phyloP scores from a whole-genome alignment of 1,140 invertebrate species.

The Aphelenchoides besseyi region DNA sequence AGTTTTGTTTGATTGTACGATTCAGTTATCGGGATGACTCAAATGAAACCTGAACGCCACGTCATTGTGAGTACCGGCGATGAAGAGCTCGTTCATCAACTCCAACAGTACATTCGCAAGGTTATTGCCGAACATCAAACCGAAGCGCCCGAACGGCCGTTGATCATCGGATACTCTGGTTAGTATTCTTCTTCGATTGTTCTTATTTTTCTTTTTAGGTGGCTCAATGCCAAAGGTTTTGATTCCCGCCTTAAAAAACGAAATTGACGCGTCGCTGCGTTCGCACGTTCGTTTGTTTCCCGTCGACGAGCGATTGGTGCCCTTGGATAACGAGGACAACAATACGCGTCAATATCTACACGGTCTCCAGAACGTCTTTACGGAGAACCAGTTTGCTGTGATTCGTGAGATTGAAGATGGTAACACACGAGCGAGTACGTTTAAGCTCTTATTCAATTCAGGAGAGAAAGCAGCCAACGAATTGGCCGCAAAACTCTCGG shows the following conservation, averaged over 20 bases:
- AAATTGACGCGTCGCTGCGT: neutral
- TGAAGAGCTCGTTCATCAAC: constrained; percentile 22
- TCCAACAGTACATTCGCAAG: constrained; percentile 21
- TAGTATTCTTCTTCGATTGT: constrained; percentile 12
- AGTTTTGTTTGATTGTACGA: neutral
- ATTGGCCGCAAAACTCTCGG: neutral
- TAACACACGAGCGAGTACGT: too few relatives aligned
- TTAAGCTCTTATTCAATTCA: too few relatives aligned
- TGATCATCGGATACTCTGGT: constrained; percentile 53
- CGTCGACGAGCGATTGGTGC: constrained; percentile 55
- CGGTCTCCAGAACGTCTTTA: constrained; percentile 35
- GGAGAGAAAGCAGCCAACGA: neutral
- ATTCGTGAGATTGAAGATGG: constrained; percentile 41
- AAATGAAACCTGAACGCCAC: constrained; percentile 24
- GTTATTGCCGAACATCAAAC: constrained; percentile 15
- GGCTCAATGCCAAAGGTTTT: constrained; percentile 56
- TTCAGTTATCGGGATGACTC: neutral
- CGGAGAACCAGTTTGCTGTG: constrained; percentile 29
- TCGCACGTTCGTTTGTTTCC: constrained; percentile 38
- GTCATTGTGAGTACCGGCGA: neutral
- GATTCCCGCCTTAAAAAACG: constrained; percentile 40
- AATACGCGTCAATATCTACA: constrained; percentile 47
- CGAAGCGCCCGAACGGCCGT: neutral
- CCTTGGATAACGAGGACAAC: constrained; percentile 44
- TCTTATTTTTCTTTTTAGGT: constrained; percentile 41